Percentiles rank a stretch among this genome's conserved stretches.
phyloP scores from a whole-genome alignment of 1,140 invertebrate genomes.

The Chrysomallon squamiferum region DNA sequence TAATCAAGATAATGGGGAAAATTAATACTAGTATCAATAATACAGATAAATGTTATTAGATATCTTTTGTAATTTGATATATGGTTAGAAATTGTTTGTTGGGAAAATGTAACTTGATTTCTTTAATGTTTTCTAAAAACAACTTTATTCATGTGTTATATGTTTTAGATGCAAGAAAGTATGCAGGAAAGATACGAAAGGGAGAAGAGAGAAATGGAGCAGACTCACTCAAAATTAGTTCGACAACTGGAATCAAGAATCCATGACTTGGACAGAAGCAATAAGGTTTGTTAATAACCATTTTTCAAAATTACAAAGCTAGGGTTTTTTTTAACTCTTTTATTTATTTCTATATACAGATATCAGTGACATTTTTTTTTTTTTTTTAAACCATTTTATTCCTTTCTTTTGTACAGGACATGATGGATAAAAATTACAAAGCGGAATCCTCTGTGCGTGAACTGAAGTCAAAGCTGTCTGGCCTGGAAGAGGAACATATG shows the following conservation, averaged over 20 bases:
- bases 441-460: slow-evolving; percentile 56
- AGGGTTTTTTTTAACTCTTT: too few relatives aligned
- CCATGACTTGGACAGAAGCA: slow-evolving; percentile 51
- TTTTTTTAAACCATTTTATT: too few relatives aligned
- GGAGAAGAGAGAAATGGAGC: slow-evolving; percentile 60
- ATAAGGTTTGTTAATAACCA: slow-evolving; percentile 55
- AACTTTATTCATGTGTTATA: slow-evolving; percentile 1
- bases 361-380: too few relatives aligned
- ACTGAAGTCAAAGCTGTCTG: slow-evolving; percentile 42
- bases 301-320: too few relatives aligned
- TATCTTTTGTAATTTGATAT: too few relatives aligned
- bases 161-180: slow-evolving; percentile 50
- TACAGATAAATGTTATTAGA: too few relatives aligned
- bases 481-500: slow-evolving; percentile 55
- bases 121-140: too few relatives aligned
- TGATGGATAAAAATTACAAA: slow-evolving; percentile 59
- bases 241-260: slow-evolving; percentile 56
- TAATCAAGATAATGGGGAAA: too few relatives aligned
- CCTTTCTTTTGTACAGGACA: slow-evolving; percentile 38
- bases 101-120: too few relatives aligned
- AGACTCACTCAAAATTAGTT: slow-evolving; percentile 53
- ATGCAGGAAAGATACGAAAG: slow-evolving; percentile 52
- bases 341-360: too few relatives aligned
- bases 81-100: too few relatives aligned
- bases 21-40: too few relatives aligned